Evolutionary conservation across 2,797 vertebrate genomes (phyloP).

Genomic region (Acanthis flammea): DNA sequence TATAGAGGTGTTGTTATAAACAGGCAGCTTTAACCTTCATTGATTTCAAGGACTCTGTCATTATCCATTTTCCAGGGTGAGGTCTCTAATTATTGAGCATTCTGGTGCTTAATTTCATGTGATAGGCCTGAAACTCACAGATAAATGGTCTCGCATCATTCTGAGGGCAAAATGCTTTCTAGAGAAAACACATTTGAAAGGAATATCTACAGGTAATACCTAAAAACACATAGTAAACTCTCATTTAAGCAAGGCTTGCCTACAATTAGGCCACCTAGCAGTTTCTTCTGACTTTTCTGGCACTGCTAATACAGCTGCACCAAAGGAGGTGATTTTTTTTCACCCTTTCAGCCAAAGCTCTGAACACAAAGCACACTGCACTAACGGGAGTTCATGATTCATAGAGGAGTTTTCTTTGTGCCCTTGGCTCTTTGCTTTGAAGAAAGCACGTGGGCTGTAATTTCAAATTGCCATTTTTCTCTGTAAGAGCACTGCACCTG

Average conservation of each 20-base stretch:
- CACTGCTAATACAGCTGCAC: neutral
- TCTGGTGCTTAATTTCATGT: slow-evolving; percentile 65
- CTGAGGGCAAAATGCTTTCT: slow-evolving; percentile 1
- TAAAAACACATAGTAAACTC: neutral
- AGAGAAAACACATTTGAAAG: slow-evolving; percentile 25
- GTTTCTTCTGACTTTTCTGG: neutral
- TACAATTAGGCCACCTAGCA: neutral
- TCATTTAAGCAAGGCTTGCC: neutral
- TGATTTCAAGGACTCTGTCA: slow-evolving; percentile 81
- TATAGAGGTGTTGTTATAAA: slow-evolving; percentile 60
- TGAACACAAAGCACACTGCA: neutral
- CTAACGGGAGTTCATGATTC: neutral
- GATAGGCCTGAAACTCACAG: slow-evolving; percentile 60
- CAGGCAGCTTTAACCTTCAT: slow-evolving; percentile 73
- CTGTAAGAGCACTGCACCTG: neutral
- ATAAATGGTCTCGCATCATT: slow-evolving; percentile 42
- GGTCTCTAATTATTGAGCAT: slow-evolving; percentile 74
- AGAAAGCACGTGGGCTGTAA: neutral
- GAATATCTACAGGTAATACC: neutral
- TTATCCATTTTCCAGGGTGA: slow-evolving; percentile 72
- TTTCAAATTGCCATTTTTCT: neutral
- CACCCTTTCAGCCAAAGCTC: neutral
- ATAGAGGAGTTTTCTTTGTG: neutral
- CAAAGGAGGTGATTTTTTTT: neutral
- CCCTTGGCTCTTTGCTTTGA: neutral